phyloP scores from a whole-genome alignment of 2,888 invertebrate species.

The Lepidonotus clava region DNA sequence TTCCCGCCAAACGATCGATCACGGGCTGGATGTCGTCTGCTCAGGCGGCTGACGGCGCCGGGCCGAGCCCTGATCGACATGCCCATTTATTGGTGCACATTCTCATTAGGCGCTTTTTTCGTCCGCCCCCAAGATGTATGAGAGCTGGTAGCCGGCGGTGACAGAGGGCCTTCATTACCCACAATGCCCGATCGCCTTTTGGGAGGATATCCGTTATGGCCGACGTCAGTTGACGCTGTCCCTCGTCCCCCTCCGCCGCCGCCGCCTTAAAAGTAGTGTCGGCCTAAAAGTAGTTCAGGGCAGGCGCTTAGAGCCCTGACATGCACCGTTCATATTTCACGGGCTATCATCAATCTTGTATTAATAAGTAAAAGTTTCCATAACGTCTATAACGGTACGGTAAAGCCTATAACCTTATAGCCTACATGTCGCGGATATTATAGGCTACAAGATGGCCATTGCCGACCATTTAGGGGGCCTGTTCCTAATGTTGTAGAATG shows the following conservation, averaged over 20 bases:
- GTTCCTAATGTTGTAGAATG: not conserved
- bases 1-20: constrained; percentile 45
- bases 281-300: too few species aligned
- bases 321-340: constrained; percentile 22
- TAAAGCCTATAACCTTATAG: too few species aligned
- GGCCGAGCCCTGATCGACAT: constrained; percentile 30
- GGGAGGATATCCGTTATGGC: constrained; percentile 46
- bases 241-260: too few species aligned
- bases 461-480: too few species aligned
- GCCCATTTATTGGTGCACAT: constrained; percentile 45
- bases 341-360: not conserved
- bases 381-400: not conserved
- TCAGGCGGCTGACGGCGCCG: constrained; percentile 9
- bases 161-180: constrained; percentile 21
- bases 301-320: constrained; percentile 22
- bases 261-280: constrained; percentile 15
- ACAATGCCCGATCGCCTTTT: constrained; percentile 39
- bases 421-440: too few species aligned
- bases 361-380: constrained; percentile 31
- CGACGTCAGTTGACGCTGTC: too few species aligned
- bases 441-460: too few species aligned
- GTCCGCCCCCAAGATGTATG: constrained; percentile 32
- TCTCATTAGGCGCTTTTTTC: constrained; percentile 40
- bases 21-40: not conserved
- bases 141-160: not conserved